A percentile compares a stretch with the other conserved stretches of the same genome.
phyloP scores from a whole-genome alignment of 2,797 vertebrate genomes.

The Choloepus didactylus region DNA sequence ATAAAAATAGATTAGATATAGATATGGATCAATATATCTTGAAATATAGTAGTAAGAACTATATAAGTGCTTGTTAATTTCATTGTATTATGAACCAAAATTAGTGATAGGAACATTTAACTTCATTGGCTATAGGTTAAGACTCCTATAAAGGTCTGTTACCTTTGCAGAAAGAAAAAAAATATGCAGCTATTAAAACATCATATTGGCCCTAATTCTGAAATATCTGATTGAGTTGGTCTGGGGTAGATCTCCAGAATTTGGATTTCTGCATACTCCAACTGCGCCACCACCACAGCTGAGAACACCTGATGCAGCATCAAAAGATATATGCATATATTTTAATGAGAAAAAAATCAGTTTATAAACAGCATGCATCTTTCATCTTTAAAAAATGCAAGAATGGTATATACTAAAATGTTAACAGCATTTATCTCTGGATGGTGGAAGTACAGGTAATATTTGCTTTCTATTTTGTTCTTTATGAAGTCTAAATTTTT shows the following conservation, averaged over 20 bases:
- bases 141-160: constrained; percentile 9
- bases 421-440: constrained; percentile 35
- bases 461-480: constrained; percentile 62
- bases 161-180: constrained; percentile 9
- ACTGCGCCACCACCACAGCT: not conserved
- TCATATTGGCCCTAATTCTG: not conserved
- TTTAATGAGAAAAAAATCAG: not conserved
- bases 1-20: too few relatives aligned
- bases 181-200: constrained; percentile 33
- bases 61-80: not conserved
- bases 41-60: not conserved
- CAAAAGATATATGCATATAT: not conserved
- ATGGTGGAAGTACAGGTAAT: not conserved
- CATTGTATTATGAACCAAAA: constrained; percentile 10
- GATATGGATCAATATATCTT: not conserved
- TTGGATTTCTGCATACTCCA: not conserved
- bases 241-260: not conserved
- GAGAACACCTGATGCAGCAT: not conserved
- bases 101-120: not conserved
- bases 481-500: constrained; percentile 13
- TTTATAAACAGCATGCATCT: not conserved
- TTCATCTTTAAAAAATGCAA: constrained; percentile 16
- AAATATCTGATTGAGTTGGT: not conserved
- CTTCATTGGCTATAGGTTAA: not conserved
- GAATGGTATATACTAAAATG: constrained; percentile 6